phyloP scores from a whole-genome alignment of 2,888 invertebrate species.

The Chouioia cunea region DNA sequence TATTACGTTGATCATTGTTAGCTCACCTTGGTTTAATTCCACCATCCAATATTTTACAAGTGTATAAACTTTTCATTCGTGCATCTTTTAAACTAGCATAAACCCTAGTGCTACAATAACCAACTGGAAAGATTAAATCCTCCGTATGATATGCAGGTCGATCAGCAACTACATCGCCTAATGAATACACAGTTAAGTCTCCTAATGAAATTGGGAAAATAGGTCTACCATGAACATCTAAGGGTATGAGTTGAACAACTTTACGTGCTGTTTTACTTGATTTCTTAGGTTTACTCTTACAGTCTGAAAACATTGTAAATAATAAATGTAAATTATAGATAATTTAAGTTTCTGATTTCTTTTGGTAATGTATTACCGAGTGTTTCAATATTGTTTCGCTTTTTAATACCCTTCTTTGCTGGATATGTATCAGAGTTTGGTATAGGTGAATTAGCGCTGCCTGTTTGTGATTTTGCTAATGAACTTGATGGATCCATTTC shows the following conservation, averaged over 20 bases:
- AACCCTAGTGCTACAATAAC: constrained; percentile 81
- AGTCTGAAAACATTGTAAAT: constrained; percentile 50
- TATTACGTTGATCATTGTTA: constrained; percentile 23
- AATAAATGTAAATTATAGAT: constrained; percentile 6
- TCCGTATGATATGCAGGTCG: constrained; percentile 78
- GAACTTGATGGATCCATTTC: constrained; percentile 59
- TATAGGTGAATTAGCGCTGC: constrained; percentile 53
- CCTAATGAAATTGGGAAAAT: constrained; percentile 81
- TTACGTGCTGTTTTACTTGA: constrained; percentile 62
- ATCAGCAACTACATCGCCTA: constrained; percentile 81
- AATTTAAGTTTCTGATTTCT: not conserved
- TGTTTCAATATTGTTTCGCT: constrained; percentile 57
- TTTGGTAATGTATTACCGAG: constrained; percentile 51
- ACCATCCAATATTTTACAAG: constrained; percentile 84
- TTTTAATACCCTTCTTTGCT: constrained; percentile 61
- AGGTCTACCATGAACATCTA: constrained; percentile 77
- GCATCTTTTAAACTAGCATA: constrained; percentile 81
- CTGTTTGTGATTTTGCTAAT: constrained; percentile 57
- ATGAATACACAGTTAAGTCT: constrained; percentile 79
- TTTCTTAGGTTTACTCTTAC: constrained; percentile 58
- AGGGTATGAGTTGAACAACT: constrained; percentile 74
- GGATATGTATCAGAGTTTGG: constrained; percentile 55
- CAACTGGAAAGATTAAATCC: constrained; percentile 82
- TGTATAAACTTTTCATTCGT: constrained; percentile 79
- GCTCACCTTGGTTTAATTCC: constrained; percentile 76